Evolutionary conservation across 2,113 vertebrate genomes (phyloP).

Genomic region (Chaetorhynchus papuensis): DNA sequence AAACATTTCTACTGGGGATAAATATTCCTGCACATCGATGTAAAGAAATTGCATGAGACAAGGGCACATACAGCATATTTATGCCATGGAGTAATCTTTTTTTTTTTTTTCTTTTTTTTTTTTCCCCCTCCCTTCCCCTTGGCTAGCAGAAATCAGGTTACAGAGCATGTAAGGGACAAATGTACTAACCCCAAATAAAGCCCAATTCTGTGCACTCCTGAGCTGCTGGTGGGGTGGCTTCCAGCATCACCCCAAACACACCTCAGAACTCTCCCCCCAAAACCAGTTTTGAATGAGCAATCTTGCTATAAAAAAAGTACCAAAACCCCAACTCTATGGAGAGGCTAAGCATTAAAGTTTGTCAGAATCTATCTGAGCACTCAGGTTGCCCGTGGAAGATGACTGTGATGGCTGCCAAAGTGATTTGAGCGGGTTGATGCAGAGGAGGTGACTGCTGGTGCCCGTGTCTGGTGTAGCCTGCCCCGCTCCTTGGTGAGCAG

Average conservation of each 20-base stretch:
- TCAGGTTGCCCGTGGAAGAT: constrained; percentile 44
- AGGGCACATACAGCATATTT: constrained; percentile 72
- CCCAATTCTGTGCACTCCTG: neutral
- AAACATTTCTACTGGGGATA: constrained; percentile 82
- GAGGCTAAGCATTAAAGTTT: constrained; percentile 58
- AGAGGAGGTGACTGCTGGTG: constrained; percentile 68
- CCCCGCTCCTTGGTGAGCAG: constrained; percentile 81
- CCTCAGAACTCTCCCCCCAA: neutral
- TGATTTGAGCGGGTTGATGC: constrained; percentile 59
- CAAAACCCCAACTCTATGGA: neutral
- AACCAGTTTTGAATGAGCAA: neutral
- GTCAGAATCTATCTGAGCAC: constrained; percentile 78
- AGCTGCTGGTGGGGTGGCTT: neutral
- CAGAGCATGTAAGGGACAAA: neutral
- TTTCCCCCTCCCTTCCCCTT: neutral
- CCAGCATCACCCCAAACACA: accelerated
- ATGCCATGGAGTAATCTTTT: constrained; percentile 57
- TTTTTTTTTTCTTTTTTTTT: neutral
- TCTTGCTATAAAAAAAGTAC: neutral
- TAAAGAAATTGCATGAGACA: constrained; percentile 77
- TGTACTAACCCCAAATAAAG: neutral
- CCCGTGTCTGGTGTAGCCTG: constrained; percentile 65
- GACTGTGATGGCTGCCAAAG: constrained; percentile 66
- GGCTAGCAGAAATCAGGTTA: neutral
- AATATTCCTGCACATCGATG: constrained; percentile 73